These are phyloP conservation scores for Austrolebias charrua DNA, from an alignment of 2,797 vertebrate genomes.

Conservation along the genomic window DNA sequence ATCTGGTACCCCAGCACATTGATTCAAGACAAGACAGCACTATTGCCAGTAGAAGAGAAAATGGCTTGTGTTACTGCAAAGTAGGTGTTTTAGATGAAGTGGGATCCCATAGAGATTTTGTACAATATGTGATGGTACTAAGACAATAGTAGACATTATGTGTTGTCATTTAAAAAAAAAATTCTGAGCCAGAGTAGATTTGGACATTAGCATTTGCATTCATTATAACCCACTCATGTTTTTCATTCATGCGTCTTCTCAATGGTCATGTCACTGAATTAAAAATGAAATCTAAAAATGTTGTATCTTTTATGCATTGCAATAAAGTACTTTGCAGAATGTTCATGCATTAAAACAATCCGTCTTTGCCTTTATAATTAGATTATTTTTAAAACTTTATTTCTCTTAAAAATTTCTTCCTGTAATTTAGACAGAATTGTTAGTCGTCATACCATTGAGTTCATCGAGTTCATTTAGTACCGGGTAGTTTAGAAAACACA, in stretches of 20 bases:
- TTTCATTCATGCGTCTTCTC: slow-evolving; percentile 7
- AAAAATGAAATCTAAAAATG: slow-evolving; percentile 7
- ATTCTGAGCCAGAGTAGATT: slow-evolving; percentile 25
- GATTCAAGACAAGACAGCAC: slow-evolving; percentile 46
- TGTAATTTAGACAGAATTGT: too few species aligned
- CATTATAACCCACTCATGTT: slow-evolving; percentile 12
- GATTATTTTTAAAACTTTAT: not conserved
- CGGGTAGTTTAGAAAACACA: slow-evolving; percentile 1
- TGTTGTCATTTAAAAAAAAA: too few species aligned
- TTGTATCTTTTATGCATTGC: not conserved
- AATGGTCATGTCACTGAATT: not conserved
- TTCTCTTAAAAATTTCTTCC: not conserved
- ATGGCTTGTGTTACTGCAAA: slow-evolving; percentile 62
- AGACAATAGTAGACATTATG: slow-evolving; percentile 60
- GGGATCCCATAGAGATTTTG: slow-evolving; percentile 55
- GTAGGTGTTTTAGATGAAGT: slow-evolving; percentile 66
- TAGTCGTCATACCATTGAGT: not conserved
- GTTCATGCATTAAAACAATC: not conserved
- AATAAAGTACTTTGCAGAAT: not conserved
- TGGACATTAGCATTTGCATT: slow-evolving; percentile 15
- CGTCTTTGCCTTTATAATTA: not conserved
- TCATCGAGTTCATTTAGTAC: slow-evolving; percentile 1
- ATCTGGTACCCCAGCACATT: slow-evolving; percentile 67
- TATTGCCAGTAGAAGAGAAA: slow-evolving; percentile 57
- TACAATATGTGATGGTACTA: slow-evolving; percentile 47